Evolutionary conservation across 2,888 invertebrate species (phyloP).

Genomic region (Exocentrus adspersus): DNA sequence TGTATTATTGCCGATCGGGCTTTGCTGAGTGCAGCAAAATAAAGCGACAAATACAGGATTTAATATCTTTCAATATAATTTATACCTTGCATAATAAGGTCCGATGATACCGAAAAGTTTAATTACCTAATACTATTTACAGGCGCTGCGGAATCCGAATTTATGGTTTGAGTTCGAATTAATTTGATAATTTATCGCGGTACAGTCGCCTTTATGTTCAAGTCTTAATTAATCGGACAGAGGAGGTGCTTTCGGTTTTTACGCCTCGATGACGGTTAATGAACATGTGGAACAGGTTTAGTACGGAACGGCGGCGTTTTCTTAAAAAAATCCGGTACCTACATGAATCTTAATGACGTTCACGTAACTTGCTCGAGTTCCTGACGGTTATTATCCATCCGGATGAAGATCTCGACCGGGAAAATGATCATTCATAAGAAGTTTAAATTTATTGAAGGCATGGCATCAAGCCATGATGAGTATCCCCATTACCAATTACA

Average conservation of each 20-base stretch:
- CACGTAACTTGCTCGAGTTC: neutral
- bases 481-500: too few species aligned
- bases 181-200: conserved; percentile 45
- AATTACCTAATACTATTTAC: conserved; percentile 39
- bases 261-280: conserved; percentile 29
- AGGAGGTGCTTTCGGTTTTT: conserved; percentile 34
- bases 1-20: neutral
- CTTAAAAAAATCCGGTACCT: neutral
- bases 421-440: too few species aligned
- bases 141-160: conserved; percentile 35
- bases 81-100: conserved; percentile 11
- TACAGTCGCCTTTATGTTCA: conserved; percentile 38
- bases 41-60: conserved; percentile 7
- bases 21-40: conserved; percentile 17
- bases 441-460: too few species aligned
- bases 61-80: conserved; percentile 14
- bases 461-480: too few species aligned
- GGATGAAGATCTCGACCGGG: neutral
- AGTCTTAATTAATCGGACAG: conserved; percentile 43
- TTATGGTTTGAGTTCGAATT: conserved; percentile 37
- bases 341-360: conserved; percentile 14
- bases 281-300: conserved; percentile 37
- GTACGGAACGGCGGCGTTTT: neutral
- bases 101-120: conserved; percentile 26
- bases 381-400: neutral